Evolutionary conservation across 2,797 vertebrate species (phyloP).

Genomic region (Mallotus villosus): DNA sequence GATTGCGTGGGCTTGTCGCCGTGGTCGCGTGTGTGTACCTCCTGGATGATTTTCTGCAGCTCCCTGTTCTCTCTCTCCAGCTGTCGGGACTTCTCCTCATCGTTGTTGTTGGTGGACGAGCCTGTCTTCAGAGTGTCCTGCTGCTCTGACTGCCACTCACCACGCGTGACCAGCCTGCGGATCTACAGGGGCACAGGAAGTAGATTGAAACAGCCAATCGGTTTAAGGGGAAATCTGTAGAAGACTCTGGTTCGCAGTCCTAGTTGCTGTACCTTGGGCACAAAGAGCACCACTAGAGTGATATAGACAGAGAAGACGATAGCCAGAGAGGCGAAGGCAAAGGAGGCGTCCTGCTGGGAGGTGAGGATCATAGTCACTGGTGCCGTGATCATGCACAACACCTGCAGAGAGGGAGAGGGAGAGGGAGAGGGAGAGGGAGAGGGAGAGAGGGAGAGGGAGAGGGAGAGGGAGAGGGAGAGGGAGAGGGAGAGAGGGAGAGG

Average conservation of each 20-base stretch:
- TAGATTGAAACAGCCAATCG: not conserved
- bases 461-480: constrained; percentile 4
- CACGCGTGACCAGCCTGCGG: constrained; percentile 90
- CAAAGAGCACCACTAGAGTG: constrained; percentile 83
- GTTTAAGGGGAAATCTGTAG: no score
- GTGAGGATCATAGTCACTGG: constrained; percentile 86
- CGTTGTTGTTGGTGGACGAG: constrained; percentile 96
- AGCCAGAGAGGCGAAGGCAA: constrained; percentile 82
- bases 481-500: constrained; percentile 28
- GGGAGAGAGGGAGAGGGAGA: constrained; percentile 12
- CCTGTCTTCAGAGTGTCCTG: constrained; percentile 96
- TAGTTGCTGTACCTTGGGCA: constrained; percentile 74
- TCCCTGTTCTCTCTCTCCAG: constrained; percentile 93
- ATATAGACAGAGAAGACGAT: constrained; percentile 86
- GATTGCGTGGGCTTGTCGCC: no score
- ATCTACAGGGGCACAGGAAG: constrained; percentile 73
- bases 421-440: constrained; percentile 17
- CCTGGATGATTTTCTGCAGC: constrained; percentile 93
- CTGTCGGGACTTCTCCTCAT: constrained; percentile 94
- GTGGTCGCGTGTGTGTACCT: constrained; percentile 68
- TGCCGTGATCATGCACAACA: constrained; percentile 84
- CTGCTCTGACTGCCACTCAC: constrained; percentile 97
- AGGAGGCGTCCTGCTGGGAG: constrained; percentile 83
- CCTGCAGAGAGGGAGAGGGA: constrained; percentile 53
- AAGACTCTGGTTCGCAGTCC: no score